Conservation (phyloP, 2,113 vertebrate genomes). For the Tupaia chinensis region DNA sequence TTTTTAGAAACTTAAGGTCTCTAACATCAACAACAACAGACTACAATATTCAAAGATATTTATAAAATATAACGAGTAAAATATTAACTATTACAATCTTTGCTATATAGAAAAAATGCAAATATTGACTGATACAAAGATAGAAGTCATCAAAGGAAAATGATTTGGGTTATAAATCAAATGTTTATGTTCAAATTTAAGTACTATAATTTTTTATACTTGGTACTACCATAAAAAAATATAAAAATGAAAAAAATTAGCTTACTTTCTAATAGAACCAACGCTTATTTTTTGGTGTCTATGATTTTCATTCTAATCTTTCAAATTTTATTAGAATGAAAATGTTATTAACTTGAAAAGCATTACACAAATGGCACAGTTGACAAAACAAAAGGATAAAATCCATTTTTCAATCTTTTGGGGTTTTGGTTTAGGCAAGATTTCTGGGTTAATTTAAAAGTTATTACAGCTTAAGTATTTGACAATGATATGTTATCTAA, state of each 20-base stretch:
- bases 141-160: neutral
- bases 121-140: neutral
- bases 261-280: neutral
- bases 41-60: neutral
- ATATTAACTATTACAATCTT: neutral
- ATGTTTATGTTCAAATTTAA: constrained; percentile 21
- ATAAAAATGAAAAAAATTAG: neutral
- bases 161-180: constrained; percentile 1
- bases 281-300: neutral
- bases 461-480: neutral
- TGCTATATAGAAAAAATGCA: neutral
- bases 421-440: neutral
- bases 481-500: neutral
- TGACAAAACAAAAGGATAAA: neutral
- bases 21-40: neutral
- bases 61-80: neutral
- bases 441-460: neutral
- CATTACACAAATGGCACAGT: neutral
- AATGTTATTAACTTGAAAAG: neutral
- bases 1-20: neutral
- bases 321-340: neutral
- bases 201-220: neutral
- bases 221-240: neutral
- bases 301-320: neutral
- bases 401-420: neutral